Evolutionary conservation across 1,140 invertebrate species (phyloP).

Genomic region (Babylonia areolata): DNA sequence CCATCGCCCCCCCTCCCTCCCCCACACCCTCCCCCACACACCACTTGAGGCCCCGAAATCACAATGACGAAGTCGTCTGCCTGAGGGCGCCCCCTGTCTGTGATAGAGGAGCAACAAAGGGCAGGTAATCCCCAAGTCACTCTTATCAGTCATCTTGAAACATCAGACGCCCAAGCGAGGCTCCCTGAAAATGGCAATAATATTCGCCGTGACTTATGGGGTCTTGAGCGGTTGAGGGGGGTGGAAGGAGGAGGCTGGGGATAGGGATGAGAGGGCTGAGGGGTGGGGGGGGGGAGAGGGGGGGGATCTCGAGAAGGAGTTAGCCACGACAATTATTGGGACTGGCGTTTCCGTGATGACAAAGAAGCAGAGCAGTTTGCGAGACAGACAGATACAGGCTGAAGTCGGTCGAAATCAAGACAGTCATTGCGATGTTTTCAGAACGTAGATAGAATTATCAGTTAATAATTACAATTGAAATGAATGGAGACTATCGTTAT

Average conservation of each 20-base stretch:
- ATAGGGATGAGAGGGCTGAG: no score
- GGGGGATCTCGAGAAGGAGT: neutral
- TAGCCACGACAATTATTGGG: neutral
- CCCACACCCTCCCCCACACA: no score
- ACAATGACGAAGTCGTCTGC: constrained; percentile 20
- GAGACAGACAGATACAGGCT: neutral
- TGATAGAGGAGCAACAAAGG: constrained; percentile 4
- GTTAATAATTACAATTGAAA: no score
- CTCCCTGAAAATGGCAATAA: neutral
- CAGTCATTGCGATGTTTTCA: neutral
- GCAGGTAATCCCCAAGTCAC: constrained; percentile 18
- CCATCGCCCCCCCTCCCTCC: no score
- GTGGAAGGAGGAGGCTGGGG: no score
- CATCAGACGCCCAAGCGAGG: neutral
- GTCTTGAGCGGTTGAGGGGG: neutral
- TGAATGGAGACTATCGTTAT: no score
- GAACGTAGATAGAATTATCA: no score
- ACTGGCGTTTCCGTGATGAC: neutral
- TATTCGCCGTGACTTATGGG: constrained; percentile 14
- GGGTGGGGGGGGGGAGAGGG: no score
- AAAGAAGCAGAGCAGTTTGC: neutral
- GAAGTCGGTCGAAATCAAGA: neutral
- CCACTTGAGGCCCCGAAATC: neutral
- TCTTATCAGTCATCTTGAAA: constrained; percentile 29
- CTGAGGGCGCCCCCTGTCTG: constrained; percentile 21